These are phyloP conservation scores for Zoanthus sansibaricus DNA, from an alignment of 92 coral and sea anemone genomes.

Conservation along the genomic window DNA sequence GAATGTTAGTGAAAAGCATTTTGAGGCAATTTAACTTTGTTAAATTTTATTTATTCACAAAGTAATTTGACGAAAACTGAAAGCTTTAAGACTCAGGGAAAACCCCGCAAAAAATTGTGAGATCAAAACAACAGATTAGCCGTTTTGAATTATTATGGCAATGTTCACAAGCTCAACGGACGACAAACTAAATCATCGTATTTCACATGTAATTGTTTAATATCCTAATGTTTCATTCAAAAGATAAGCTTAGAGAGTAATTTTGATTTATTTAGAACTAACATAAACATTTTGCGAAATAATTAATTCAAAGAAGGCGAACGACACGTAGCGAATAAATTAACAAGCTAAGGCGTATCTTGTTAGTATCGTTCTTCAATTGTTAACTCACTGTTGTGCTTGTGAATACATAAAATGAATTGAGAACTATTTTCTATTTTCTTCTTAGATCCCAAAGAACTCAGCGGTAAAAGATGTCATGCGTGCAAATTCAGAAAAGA, in stretches of 20 bases:
- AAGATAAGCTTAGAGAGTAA: background rate
- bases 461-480: constrained; percentile 7
- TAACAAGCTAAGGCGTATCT: background rate
- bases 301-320: background rate
- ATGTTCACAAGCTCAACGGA: background rate
- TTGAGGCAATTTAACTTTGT: background rate
- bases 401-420: background rate
- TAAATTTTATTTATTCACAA: background rate
- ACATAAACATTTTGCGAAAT: background rate
- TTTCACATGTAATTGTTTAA: background rate
- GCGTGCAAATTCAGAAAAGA: background rate
- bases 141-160: background rate
- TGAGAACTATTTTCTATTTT: background rate
- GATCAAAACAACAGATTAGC: background rate
- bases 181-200: background rate
- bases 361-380: background rate
- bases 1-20: background rate
- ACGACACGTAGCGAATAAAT: background rate
- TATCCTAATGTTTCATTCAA: background rate
- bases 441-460: background rate
- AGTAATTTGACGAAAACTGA: background rate
- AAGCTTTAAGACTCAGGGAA: background rate
- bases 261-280: background rate
- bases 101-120: background rate
- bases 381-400: background rate